phyloP scores from a whole-genome alignment of 2,888 invertebrate species.

The Linyphia triangularis region DNA sequence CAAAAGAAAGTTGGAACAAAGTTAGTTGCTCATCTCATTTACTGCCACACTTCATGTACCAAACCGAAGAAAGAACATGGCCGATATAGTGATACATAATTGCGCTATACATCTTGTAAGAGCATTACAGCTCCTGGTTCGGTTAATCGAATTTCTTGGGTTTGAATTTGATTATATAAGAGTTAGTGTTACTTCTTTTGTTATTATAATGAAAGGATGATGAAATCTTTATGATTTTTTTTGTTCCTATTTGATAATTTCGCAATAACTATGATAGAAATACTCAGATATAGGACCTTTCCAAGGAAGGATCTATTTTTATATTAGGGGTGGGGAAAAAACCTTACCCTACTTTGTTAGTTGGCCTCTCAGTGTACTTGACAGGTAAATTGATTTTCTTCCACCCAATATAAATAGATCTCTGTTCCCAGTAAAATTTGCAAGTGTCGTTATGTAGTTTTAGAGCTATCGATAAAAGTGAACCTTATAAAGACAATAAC shows the following conservation, averaged over 20 bases:
- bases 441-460: no score
- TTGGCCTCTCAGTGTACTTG: no score
- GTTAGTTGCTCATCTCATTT: not conserved
- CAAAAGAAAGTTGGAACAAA: not conserved
- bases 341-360: no score
- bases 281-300: no score
- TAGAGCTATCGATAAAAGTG: no score
- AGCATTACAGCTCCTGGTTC: not conserved
- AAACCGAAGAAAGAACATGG: not conserved
- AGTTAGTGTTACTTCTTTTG: not conserved
- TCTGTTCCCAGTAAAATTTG: no score
- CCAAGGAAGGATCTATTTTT: no score
- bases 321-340: no score
- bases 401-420: no score
- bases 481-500: not conserved
- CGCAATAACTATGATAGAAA: no score
- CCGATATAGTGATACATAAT: not conserved
- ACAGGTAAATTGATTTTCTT: no score
- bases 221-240: not conserved
- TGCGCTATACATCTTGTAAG: not conserved
- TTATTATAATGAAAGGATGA: not conserved
- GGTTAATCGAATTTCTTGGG: not conserved
- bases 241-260: no score
- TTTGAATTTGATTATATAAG: not conserved
- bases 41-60: not conserved